Conservation (phyloP, 2,797 vertebrate genomes). For the Oreortyx pictus region DNA sequence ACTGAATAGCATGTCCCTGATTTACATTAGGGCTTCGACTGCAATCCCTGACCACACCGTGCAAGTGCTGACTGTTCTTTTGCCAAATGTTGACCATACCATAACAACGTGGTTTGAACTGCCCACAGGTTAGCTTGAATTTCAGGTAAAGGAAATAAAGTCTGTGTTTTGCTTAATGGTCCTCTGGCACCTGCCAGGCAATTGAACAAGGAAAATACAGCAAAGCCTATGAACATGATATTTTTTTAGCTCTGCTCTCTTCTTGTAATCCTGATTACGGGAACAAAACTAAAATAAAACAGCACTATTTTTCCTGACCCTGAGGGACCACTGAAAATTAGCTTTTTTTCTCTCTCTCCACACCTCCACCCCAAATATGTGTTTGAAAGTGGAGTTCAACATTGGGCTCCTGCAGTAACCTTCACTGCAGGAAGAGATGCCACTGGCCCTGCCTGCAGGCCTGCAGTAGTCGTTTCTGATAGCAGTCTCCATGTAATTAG, state of each 20-base stretch:
- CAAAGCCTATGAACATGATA: neutral
- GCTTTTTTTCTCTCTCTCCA: neutral
- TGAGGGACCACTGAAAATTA: neutral
- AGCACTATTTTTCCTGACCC: neutral
- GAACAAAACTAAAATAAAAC: neutral
- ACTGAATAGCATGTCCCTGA: neutral
- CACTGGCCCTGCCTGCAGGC: neutral
- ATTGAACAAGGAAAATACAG: neutral
- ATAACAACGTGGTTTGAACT: neutral
- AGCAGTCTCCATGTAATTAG: neutral
- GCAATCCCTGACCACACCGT: neutral
- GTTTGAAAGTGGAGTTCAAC: neutral
- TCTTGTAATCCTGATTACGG: neutral
- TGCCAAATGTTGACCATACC: neutral
- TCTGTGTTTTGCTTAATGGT: neutral
- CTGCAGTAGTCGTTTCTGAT: neutral
- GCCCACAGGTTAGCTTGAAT: neutral
- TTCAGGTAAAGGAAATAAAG: neutral
- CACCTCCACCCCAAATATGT: neutral
- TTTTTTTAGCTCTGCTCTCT: neutral
- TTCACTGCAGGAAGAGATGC: neutral
- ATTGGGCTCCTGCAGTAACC: neutral
- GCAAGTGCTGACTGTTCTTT: neutral
- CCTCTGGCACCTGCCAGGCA: neutral
- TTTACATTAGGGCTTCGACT: accelerated